These are phyloP conservation scores for Pterois miles DNA, from an alignment of 2,797 vertebrate species.

Conservation along the genomic window DNA sequence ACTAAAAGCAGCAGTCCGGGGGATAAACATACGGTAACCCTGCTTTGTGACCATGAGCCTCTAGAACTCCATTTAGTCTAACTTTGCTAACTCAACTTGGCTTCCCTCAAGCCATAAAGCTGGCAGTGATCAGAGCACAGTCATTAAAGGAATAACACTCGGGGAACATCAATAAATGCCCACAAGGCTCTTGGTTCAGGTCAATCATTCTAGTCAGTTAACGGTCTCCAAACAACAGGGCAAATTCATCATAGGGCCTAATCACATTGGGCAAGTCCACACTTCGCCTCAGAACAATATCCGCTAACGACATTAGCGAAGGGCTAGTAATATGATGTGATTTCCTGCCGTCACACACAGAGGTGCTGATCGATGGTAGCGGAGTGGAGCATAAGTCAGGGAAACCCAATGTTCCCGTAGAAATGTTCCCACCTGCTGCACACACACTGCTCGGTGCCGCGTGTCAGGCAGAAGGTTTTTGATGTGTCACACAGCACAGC, in stretches of 20 bases:
- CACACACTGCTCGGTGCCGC: not conserved
- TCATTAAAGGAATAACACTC: constrained; percentile 76
- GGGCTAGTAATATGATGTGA: constrained; percentile 77
- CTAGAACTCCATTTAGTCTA: constrained; percentile 58
- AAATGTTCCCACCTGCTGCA: constrained; percentile 27
- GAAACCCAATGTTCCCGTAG: constrained; percentile 53
- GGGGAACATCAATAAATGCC: constrained; percentile 77
- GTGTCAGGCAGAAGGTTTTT: not conserved
- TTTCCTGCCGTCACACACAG: constrained; percentile 73
- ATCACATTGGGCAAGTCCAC: constrained; percentile 78
- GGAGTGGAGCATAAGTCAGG: constrained; percentile 58
- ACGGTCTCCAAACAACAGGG: constrained; percentile 79
- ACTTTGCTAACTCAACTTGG: constrained; percentile 66
- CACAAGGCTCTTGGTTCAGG: constrained; percentile 72
- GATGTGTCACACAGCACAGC: not conserved
- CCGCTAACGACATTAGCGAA: constrained; percentile 78
- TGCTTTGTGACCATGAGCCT: constrained; percentile 36
- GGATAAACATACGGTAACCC: constrained; percentile 30
- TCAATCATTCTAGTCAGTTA: constrained; percentile 80
- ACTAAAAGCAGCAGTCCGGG: constrained; percentile 17
- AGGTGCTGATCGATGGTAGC: constrained; percentile 77
- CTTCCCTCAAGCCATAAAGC: constrained; percentile 59
- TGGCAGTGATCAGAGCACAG: constrained; percentile 60
- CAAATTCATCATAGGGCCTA: constrained; percentile 83
- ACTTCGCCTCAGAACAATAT: constrained; percentile 82